phyloP scores from a whole-genome alignment of 2,888 invertebrate species.

The Nezara viridula region DNA sequence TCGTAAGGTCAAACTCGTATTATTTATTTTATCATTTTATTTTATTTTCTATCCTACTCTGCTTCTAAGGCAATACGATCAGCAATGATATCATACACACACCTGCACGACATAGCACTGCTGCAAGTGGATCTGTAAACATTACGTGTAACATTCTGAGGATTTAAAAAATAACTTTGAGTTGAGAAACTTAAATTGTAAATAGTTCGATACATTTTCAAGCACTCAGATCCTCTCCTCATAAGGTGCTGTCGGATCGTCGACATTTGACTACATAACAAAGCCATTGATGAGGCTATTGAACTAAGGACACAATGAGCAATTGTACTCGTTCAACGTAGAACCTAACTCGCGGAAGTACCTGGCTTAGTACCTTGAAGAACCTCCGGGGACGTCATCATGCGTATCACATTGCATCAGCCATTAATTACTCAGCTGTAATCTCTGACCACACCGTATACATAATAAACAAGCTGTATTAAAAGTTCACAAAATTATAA shows the following conservation, averaged over 20 bases:
- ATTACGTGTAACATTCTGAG: no score
- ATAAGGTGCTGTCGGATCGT: neutral
- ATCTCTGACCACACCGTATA: neutral
- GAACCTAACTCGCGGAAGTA: slow-evolving; percentile 3
- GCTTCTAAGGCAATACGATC: no score
- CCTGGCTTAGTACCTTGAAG: neutral
- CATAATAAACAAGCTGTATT: neutral
- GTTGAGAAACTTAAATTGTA: no score
- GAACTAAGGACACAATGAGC: neutral
- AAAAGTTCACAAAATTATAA: neutral
- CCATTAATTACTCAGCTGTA: neutral
- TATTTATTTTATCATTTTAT: no score
- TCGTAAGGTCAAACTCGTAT: no score
- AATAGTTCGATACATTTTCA: no score
- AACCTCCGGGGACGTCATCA: neutral
- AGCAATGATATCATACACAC: no score
- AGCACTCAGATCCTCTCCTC: no score
- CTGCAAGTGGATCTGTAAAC: no score
- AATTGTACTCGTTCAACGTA: neutral
- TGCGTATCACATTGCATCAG: neutral
- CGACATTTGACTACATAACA: neutral
- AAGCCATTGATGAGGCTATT: neutral
- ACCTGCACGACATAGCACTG: no score
- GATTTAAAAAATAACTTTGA: no score
- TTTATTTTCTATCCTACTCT: no score